These are phyloP conservation scores for Agrenia bidenticulata DNA, from an alignment of 2,888 invertebrate genomes.

Conservation along the genomic window DNA sequence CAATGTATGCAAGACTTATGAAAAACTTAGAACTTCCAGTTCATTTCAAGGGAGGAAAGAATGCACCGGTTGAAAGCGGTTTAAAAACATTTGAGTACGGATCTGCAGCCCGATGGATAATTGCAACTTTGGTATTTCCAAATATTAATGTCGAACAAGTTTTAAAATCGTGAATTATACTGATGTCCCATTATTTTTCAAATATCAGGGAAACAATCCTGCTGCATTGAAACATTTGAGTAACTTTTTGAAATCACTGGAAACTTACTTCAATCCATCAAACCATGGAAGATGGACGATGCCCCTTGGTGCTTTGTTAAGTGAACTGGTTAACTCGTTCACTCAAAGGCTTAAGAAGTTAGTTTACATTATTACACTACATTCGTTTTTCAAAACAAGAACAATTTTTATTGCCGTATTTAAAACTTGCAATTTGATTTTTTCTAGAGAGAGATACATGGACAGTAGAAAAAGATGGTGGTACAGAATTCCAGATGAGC, in stretches of 20 bases:
- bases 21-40: conserved; percentile 77
- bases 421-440: background rate
- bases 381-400: too few species aligned
- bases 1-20: conserved; percentile 72
- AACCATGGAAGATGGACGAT: conserved; percentile 79
- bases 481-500: conserved; percentile 66
- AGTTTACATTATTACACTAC: too few species aligned
- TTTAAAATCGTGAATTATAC: background rate
- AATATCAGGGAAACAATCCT: conserved; percentile 66
- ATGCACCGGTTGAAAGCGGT: conserved; percentile 34
- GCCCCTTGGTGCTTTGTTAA: conserved; percentile 67
- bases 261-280: conserved; percentile 86
- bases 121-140: conserved; percentile 60
- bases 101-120: conserved; percentile 60
- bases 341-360: conserved; percentile 62
- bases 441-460: conserved; percentile 65
- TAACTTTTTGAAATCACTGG: conserved; percentile 77
- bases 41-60: conserved; percentile 64
- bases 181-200: conserved; percentile 25
- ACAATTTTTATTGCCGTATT: too few species aligned
- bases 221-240: conserved; percentile 71
- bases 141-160: background rate
- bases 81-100: conserved; percentile 46
- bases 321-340: conserved; percentile 69
- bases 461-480: conserved; percentile 66